Percentiles rank a stretch among this genome's conserved stretches.
Evolutionary conservation across 2,113 vertebrate species (phyloP).

Genomic region (Pyrgilauda ruficollis): DNA sequence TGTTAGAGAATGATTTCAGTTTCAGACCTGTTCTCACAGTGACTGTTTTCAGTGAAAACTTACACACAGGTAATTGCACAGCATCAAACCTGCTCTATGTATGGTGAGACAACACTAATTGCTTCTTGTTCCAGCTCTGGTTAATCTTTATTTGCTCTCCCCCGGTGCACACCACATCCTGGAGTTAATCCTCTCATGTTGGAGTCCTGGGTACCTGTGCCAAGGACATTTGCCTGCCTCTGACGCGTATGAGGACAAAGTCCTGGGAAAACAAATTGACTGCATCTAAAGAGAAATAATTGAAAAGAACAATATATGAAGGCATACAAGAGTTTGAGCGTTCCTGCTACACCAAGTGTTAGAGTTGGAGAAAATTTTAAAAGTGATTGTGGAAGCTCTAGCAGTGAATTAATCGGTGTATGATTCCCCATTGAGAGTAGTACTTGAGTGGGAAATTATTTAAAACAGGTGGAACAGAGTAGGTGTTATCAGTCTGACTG

Average conservation of each 20-base stretch:
- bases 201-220: neutral
- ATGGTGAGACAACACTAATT: neutral
- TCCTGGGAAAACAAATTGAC: neutral
- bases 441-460: conserved; percentile 14
- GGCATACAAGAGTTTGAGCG: neutral
- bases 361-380: neutral
- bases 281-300: neutral
- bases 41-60: neutral
- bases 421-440: neutral
- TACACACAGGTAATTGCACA: neutral
- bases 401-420: neutral
- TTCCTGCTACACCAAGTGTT: neutral
- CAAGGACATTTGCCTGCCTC: neutral
- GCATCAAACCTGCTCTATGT: neutral
- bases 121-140: neutral
- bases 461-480: neutral
- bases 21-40: neutral
- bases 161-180: neutral
- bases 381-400: neutral
- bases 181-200: neutral
- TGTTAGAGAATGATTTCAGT: neutral
- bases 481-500: conserved; percentile 52
- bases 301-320: neutral
- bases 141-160: neutral
- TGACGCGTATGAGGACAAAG: neutral